phyloP scores from a whole-genome alignment of 2,113 vertebrate species.

The Ptychochromis oligacanthus region DNA sequence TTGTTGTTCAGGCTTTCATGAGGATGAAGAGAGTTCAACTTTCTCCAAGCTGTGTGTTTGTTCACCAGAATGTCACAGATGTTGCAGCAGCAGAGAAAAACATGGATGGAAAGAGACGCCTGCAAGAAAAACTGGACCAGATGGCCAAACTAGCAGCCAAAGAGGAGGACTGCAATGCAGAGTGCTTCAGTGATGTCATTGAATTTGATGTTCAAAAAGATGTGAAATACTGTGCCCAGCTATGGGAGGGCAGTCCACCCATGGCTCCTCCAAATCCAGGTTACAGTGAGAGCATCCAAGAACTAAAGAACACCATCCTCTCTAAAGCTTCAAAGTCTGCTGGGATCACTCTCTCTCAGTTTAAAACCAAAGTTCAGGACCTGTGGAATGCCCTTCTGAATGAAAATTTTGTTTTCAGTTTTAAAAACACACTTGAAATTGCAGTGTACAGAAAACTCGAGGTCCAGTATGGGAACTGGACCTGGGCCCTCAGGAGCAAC shows the following conservation, averaged over 20 bases:
- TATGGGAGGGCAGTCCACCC: neutral
- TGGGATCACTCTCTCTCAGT: neutral
- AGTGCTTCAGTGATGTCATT: neutral
- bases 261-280: neutral
- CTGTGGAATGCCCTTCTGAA: neutral
- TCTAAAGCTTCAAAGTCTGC: neutral
- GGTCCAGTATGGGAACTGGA: neutral
- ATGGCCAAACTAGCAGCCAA: conserved; percentile 47
- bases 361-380: neutral
- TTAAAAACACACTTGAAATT: neutral
- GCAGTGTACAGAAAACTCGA: neutral
- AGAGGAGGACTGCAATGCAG: conserved; percentile 30
- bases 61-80: conserved; percentile 60
- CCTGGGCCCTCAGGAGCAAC: neutral
- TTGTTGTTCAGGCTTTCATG: conserved; percentile 66
- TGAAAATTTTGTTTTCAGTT: neutral
- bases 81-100: conserved; percentile 38
- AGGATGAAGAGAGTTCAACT: conserved; percentile 34
- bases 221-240: conserved; percentile 17
- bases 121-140: conserved; percentile 58
- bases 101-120: conserved; percentile 33
- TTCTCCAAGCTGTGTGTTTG: conserved; percentile 56
- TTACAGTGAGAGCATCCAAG: neutral
- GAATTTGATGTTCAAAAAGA: neutral
- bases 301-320: neutral